Conservation (phyloP, 2,888 invertebrate species). For the Drosophila lutescens region DNA sequence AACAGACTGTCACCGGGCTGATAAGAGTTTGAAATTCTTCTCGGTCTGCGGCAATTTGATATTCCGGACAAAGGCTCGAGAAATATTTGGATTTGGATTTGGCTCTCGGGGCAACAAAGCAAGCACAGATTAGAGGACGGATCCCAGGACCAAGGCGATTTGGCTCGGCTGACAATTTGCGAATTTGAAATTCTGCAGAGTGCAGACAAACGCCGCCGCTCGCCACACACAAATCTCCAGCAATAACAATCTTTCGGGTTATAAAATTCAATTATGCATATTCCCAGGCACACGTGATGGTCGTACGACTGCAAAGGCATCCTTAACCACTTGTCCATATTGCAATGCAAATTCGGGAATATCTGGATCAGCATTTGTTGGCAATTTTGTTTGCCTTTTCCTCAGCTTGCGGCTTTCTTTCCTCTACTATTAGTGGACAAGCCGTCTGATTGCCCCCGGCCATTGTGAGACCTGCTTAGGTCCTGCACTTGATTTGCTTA, state of each 20-base stretch:
- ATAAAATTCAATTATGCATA: slow-evolving; percentile 80
- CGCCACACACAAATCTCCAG: slow-evolving; percentile 65
- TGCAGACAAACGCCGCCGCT: slow-evolving; percentile 32
- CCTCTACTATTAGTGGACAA: slow-evolving; percentile 2
- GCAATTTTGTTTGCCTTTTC: slow-evolving; percentile 13
- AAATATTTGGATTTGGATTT: slow-evolving; percentile 46
- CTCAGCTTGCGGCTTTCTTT: slow-evolving; percentile 55
- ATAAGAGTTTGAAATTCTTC: slow-evolving; percentile 46
- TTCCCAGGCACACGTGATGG: slow-evolving; percentile 43
- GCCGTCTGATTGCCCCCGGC: neutral
- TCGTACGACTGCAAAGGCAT: slow-evolving; percentile 11
- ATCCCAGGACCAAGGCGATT: neutral
- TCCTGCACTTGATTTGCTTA: slow-evolving; percentile 3
- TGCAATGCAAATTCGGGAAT: slow-evolving; percentile 1
- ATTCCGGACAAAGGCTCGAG: slow-evolving; percentile 46
- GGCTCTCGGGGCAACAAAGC: slow-evolving; percentile 45
- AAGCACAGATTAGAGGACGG: slow-evolving; percentile 54
- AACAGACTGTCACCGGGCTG: slow-evolving; percentile 62
- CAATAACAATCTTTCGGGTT: slow-evolving; percentile 74
- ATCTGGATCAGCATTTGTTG: slow-evolving; percentile 15
- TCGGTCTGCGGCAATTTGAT: slow-evolving; percentile 48
- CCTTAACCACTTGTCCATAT: neutral
- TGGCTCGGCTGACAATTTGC: slow-evolving; percentile 24
- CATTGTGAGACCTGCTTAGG: slow-evolving; percentile 20
- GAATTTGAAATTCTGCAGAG: slow-evolving; percentile 32